Conservation (phyloP, 1,140 invertebrate genomes). For the Pantala flavescens region DNA sequence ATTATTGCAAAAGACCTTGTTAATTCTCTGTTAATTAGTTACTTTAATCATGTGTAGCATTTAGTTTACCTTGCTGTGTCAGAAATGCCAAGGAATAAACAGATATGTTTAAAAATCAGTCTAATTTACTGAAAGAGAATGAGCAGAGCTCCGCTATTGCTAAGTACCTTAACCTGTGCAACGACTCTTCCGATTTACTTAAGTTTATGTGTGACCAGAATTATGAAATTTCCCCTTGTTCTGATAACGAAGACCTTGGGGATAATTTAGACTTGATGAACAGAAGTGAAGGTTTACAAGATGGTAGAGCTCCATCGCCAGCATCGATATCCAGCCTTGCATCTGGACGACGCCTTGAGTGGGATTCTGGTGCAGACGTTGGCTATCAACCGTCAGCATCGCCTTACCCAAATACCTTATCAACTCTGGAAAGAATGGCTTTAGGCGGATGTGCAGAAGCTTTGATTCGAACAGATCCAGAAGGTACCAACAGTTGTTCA, state of each 20-base stretch:
- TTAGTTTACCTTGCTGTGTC: too few species aligned
- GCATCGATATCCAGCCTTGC: constrained; percentile 52
- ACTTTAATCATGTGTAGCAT: too few species aligned
- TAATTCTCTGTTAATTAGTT: too few species aligned
- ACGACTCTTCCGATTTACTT: background rate
- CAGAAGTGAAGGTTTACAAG: background rate
- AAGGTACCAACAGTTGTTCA: background rate
- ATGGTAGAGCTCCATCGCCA: constrained; percentile 19
- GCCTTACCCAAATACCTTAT: background rate
- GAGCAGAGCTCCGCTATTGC: too few species aligned
- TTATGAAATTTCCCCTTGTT: background rate
- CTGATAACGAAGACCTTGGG: background rate
- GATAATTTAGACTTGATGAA: background rate
- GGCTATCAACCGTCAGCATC: constrained; percentile 45
- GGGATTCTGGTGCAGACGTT: constrained; percentile 66
- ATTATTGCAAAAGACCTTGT: too few species aligned
- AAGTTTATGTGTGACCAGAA: background rate
- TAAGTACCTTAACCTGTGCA: too few species aligned
- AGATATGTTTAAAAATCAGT: too few species aligned
- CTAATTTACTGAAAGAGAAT: too few species aligned
- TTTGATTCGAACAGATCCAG: background rate
- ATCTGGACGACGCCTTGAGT: constrained; percentile 55
- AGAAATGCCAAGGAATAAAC: too few species aligned
- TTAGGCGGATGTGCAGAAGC: background rate
- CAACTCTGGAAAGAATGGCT: background rate